phyloP scores from a whole-genome alignment of 2,113 vertebrate genomes.

The Chauna torquata region DNA sequence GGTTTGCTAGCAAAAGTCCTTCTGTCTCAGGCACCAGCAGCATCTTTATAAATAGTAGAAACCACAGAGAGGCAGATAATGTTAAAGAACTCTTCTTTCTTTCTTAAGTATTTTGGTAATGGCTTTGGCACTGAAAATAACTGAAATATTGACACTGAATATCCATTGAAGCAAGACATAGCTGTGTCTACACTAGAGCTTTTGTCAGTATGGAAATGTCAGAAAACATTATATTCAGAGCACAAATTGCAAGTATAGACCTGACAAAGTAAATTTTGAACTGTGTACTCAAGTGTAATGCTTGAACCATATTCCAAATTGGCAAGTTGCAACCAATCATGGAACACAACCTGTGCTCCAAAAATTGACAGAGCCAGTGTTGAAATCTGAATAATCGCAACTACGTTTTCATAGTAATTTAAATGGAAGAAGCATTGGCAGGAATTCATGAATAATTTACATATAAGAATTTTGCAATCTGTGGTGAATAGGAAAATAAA shows the following conservation, averaged over 20 bases:
- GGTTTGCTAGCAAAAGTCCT: background rate
- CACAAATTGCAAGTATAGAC: conserved; percentile 49
- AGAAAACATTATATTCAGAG: conserved; percentile 59
- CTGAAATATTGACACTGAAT: conserved; percentile 19
- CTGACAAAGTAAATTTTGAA: conserved; percentile 67
- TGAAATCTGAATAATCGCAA: conserved; percentile 64
- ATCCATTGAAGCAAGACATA: conserved; percentile 19
- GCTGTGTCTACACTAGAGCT: conserved; percentile 14
- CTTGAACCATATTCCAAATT: conserved; percentile 50
- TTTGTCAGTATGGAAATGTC: conserved; percentile 62
- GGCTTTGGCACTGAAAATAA: background rate
- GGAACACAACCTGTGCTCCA: conserved; percentile 38
- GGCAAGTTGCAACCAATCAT: conserved; percentile 53
- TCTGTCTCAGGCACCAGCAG: background rate
- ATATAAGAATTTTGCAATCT: conserved; percentile 50
- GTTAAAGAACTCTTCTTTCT: background rate
- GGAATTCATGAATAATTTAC: conserved; percentile 71
- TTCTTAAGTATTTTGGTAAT: background rate
- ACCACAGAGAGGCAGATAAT: background rate
- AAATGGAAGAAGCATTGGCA: conserved; percentile 55
- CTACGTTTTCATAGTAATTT: conserved; percentile 59
- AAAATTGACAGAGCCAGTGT: conserved; percentile 43
- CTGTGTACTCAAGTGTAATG: conserved; percentile 51
- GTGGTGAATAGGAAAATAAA: conserved; percentile 65
- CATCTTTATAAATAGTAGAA: background rate